Base-by-base conservation (phyloP, 2,888 invertebrate genomes). In the Dermolepida albohirtum region DNA sequence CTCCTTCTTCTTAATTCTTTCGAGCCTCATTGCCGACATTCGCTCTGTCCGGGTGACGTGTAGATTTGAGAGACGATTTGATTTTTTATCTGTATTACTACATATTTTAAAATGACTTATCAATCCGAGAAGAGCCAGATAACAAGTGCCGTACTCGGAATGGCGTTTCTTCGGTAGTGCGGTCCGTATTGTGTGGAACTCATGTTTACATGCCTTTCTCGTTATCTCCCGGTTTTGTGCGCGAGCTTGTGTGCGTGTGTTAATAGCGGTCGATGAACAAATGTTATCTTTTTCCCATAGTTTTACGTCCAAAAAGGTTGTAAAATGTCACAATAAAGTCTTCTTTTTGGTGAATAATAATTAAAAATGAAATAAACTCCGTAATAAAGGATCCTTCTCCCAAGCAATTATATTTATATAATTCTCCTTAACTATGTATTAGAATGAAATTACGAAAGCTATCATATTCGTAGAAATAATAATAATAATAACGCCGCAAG, bases 201-300 rank as follows among this genome's bases (percentile, higher is more conserved):
- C 59, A 44, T 59, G 59, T 59, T 43, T 43, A 59, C 59, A 59
- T 59, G 59, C 47, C 59, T 59, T 44, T 44, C 59, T 59, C 59
- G 59, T 59, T 59, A 59, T 59, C 59, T 59, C 17, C 41, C 55
- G 40, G 40, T 39, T 12, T 27, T 27, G 16, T 44, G 47, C 44
- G 14, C 59, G 57, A 14, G 27, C 59, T 29, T 17, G 29, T 29
- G 34, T 41, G 55, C 41, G 59, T 44, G 59, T 44, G 59, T 59
- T 59, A 59, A 59, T 59, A 59, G 59, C 44, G 59, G 59, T 29
- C 59, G 44, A n/a, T 43, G 44, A 44, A 59, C 59, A 44, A 59
- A 44, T 44, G 59, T 59, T 59, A 44, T 59, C 59, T 59, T 59
- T 59, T 59, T 59, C 44, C 59, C 59, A 59, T 59, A 59, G 59